phyloP scores from a whole-genome alignment of 2,888 invertebrate species.

The Lasioglossum oenotherae region DNA sequence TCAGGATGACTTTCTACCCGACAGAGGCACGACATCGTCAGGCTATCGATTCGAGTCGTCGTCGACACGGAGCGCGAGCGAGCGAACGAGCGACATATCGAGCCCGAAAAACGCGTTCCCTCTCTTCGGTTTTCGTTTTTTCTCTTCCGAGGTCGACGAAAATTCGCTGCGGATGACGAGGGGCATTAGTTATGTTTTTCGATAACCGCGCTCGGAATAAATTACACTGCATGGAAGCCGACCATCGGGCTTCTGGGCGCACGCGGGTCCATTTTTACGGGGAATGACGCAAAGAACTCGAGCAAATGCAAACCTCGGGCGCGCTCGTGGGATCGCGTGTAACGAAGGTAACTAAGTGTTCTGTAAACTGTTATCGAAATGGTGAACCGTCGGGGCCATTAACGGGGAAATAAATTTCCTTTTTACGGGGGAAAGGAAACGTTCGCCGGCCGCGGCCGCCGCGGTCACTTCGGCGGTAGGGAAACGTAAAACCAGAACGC shows the following conservation, averaged over 20 bases:
- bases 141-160: constrained; percentile 24
- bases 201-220: constrained; percentile 43
- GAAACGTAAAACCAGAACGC: background rate
- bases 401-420: constrained; percentile 46
- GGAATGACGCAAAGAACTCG: constrained; percentile 30
- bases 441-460: background rate
- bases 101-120: constrained; percentile 31
- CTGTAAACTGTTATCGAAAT: constrained; percentile 41
- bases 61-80: background rate
- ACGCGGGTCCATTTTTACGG: constrained; percentile 15
- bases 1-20: constrained; percentile 58
- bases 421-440: background rate
- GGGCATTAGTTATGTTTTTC: constrained; percentile 61
- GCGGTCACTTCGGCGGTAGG: background rate
- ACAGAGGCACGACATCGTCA: constrained; percentile 58
- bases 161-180: constrained; percentile 57
- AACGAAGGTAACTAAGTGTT: constrained; percentile 32
- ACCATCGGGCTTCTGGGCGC: background rate
- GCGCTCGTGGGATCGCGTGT: constrained; percentile 26
- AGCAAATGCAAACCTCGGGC: constrained; percentile 26
- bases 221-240: constrained; percentile 36
- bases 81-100: constrained; percentile 1
- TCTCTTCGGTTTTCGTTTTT: constrained; percentile 20
- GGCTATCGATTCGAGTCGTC: constrained; percentile 62
- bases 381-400: constrained; percentile 22